Base-by-base conservation (phyloP, 2,113 vertebrate species). In the Jaculus jaculus region DNA sequence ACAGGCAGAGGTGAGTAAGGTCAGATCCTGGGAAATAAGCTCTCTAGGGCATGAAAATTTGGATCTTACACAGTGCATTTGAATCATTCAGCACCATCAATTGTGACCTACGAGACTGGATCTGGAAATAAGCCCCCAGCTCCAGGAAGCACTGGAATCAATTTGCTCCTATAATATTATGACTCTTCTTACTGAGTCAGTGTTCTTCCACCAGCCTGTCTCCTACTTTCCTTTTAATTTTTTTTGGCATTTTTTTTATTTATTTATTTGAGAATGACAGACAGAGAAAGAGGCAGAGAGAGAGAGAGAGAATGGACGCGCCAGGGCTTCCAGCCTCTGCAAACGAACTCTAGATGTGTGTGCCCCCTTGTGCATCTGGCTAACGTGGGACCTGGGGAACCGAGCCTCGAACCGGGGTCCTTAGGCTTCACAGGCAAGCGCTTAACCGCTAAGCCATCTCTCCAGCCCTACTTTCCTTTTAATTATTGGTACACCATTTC, bases 101-200 rank as follows among this genome's bases (percentile, higher is more conserved):
- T 60, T 39, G 16, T 79, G 16, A 68, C 71, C 87, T 88, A 10
- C 2, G 61, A 63, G 17, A 92, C 21, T 23, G 0, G 4, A n/a
- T 85, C 47, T 79, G 75, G 75, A n/a, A 89, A 51, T 16, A 84
- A 83, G 42, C 5, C 30, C 51, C 60, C 65, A 47, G 26, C 12
- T 84, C 42, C 18, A 77, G 86, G 26, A 82, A 85, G 42, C 47
- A 94, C 47, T 47, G 90, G 72, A 85, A 83, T 72, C 68, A 81
- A 73, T 88, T 78, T 28, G 54, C 81, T 68, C 63, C 69, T 82
- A 30, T 7, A 1, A 15, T 69, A 63, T 34, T 81, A 7, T 47
- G 65, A 63, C 51, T 20, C 16, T 60, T 78, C 17, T 65, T 79
- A 82, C 75, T 74, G 2, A 34, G 17, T 92, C 68, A 58, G 15